Evolutionary conservation across 2,113 vertebrate species (phyloP).

Genomic region (Gopherus evgoodei): DNA sequence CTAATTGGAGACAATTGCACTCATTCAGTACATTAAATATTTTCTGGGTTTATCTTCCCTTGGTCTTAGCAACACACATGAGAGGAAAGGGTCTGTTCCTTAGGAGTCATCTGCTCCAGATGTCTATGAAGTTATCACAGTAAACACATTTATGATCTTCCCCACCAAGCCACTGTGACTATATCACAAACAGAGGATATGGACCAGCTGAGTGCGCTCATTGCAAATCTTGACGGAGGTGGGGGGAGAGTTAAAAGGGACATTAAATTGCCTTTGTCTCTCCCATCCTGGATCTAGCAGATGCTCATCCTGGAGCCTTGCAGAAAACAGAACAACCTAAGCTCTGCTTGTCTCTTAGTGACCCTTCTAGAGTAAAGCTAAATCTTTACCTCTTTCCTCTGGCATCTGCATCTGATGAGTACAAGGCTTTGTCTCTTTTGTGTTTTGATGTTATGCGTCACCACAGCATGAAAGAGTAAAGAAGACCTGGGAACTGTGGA

Average conservation of each 20-base stretch:
- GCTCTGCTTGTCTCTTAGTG: background rate
- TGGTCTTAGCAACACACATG: background rate
- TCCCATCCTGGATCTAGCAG: background rate
- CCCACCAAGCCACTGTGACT: background rate
- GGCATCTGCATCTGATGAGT: background rate
- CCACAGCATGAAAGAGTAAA: background rate
- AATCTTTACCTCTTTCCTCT: background rate
- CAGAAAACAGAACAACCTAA: background rate
- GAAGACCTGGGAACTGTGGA: background rate
- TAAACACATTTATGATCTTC: background rate
- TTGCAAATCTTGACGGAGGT: background rate
- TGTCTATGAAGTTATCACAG: background rate
- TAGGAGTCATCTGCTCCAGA: background rate
- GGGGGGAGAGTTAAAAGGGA: background rate
- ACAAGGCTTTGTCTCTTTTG: background rate
- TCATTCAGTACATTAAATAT: background rate
- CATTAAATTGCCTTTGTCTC: background rate
- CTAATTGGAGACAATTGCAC: background rate
- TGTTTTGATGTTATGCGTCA: background rate
- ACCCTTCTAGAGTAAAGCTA: background rate
- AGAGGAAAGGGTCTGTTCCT: background rate
- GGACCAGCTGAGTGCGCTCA: background rate
- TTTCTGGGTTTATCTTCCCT: background rate
- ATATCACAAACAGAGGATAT: background rate
- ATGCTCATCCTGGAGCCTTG: background rate